Conservation (phyloP, 2,797 vertebrate genomes). For the Chanos chanos region DNA sequence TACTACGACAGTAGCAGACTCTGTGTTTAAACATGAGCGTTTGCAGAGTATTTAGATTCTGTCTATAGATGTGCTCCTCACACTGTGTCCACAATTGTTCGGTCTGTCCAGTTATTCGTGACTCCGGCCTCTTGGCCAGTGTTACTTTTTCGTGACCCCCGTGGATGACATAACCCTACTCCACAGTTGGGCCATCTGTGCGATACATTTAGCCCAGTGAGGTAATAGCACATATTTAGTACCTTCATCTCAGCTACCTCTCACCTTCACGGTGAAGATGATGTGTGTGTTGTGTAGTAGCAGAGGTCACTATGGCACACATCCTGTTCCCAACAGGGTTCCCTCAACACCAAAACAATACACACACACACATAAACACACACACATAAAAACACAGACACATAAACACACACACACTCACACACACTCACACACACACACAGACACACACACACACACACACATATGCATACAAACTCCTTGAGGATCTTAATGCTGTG, state of each 20-base stretch:
- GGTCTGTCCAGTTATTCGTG: too few species aligned
- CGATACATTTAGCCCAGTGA: conserved; percentile 21
- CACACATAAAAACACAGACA: too few species aligned
- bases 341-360: too few species aligned
- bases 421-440: not conserved
- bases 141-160: too few species aligned
- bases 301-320: conserved; percentile 29
- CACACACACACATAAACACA: too few species aligned
- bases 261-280: not conserved
- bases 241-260: not conserved
- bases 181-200: conserved; percentile 10
- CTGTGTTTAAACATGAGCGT: not conserved
- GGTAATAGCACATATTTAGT: conserved; percentile 18
- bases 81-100: too few species aligned
- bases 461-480: conserved; percentile 3
- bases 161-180: not conserved
- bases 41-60: too few species aligned
- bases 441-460: conserved; percentile 32
- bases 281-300: conserved; percentile 1
- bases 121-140: too few species aligned
- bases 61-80: too few species aligned
- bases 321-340: too few species aligned
- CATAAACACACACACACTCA: not conserved
- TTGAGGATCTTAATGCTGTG: conserved; percentile 17
- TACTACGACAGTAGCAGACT: not conserved